These are phyloP conservation scores for Alectoris magna DNA, from an alignment of 2,797 vertebrate species.

Conservation along the genomic window DNA sequence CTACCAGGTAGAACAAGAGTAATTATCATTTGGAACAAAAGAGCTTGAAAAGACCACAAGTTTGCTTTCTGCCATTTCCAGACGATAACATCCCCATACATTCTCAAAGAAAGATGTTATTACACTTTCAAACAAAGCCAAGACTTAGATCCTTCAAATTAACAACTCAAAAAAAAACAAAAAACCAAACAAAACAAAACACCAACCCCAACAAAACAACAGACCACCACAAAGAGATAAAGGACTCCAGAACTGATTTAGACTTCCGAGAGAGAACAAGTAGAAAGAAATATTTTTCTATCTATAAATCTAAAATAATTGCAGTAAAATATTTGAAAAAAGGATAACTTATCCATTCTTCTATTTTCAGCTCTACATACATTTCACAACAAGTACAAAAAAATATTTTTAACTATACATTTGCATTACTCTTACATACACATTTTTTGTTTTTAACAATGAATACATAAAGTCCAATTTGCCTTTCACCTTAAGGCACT, in stretches of 20 bases:
- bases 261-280: background rate
- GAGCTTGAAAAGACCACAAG: background rate
- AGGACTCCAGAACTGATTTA: background rate
- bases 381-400: background rate
- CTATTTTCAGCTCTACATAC: background rate
- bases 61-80: background rate
- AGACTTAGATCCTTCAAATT: background rate
- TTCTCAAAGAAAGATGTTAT: constrained; percentile 10
- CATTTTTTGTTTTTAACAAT: background rate
- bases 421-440: background rate
- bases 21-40: background rate
- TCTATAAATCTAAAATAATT: background rate
- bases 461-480: background rate
- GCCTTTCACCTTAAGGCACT: background rate
- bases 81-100: background rate
- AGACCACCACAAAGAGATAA: background rate
- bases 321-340: background rate
- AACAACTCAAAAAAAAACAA: background rate
- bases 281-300: background rate
- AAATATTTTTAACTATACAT: background rate
- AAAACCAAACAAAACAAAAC: background rate
- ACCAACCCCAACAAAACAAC: background rate
- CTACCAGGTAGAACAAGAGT: background rate
- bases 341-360: background rate
- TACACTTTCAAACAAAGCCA: constrained; percentile 1